Conservation (phyloP, 2,888 invertebrate genomes). For the Metopia argyrocephala region DNA sequence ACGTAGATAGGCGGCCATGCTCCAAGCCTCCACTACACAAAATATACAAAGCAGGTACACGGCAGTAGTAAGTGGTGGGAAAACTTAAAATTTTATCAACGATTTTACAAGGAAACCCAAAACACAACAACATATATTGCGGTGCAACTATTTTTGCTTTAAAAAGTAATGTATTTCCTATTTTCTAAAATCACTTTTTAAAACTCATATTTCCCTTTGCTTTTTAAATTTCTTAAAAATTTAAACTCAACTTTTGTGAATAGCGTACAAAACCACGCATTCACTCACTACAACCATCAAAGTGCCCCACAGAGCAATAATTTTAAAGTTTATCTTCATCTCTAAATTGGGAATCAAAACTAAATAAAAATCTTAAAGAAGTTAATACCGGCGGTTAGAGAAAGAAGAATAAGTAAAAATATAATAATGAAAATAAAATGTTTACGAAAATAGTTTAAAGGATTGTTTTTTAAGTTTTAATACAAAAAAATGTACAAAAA, state of each 20-base stretch:
- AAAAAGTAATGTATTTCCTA: too few species aligned
- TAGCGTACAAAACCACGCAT: background rate
- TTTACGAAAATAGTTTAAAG: constrained; percentile 2
- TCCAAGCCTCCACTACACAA: too few species aligned
- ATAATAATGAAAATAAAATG: background rate
- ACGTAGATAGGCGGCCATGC: too few species aligned
- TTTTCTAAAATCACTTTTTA: too few species aligned
- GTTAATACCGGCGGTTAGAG: background rate
- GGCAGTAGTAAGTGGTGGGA: too few species aligned
- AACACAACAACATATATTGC: too few species aligned
- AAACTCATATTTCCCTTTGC: too few species aligned
- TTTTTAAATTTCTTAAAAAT: background rate
- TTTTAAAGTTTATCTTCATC: background rate
- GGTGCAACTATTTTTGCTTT: too few species aligned
- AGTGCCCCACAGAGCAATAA: background rate
- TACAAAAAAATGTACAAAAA: background rate
- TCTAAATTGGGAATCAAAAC: background rate
- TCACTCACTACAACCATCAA: background rate
- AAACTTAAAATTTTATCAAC: too few species aligned
- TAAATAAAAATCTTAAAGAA: background rate
- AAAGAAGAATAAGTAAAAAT: too few species aligned
- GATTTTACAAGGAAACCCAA: too few species aligned
- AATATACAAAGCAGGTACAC: too few species aligned
- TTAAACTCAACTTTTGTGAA: background rate
- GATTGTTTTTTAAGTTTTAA: background rate